Evolutionary conservation across 2,113 vertebrate genomes (phyloP).

Genomic region (Tamias sibiricus): DNA sequence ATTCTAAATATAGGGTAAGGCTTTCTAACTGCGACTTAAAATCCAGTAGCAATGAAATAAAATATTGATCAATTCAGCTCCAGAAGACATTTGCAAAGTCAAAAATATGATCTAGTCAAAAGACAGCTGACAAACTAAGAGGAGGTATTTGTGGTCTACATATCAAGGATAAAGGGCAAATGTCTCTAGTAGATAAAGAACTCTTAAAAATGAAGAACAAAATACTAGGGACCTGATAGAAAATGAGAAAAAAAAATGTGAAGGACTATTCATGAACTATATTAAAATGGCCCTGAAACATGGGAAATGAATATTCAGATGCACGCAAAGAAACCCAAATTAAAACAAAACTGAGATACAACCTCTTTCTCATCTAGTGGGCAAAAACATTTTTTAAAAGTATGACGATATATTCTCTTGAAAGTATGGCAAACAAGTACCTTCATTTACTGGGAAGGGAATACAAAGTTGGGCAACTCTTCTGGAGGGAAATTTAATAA

Average conservation of each 20-base stretch:
- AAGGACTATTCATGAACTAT: slow-evolving; percentile 6
- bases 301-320: neutral
- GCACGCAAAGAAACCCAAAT: neutral
- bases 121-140: neutral
- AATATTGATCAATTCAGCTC: neutral
- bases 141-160: neutral
- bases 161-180: neutral
- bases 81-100: neutral
- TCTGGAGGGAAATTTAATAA: neutral
- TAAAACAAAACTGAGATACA: neutral
- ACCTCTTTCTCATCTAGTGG: neutral
- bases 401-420: neutral
- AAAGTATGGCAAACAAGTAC: neutral
- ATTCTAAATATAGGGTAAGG: neutral
- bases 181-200: neutral
- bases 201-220: neutral
- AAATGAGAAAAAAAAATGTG: neutral
- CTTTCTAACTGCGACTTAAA: slow-evolving; percentile 52
- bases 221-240: neutral
- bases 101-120: neutral
- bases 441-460: neutral
- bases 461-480: neutral
- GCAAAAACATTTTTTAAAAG: neutral
- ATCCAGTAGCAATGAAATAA: neutral
- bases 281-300: neutral